Base-by-base conservation (phyloP, 2,797 vertebrate genomes). In the Rhynchonycteris naso region DNA sequence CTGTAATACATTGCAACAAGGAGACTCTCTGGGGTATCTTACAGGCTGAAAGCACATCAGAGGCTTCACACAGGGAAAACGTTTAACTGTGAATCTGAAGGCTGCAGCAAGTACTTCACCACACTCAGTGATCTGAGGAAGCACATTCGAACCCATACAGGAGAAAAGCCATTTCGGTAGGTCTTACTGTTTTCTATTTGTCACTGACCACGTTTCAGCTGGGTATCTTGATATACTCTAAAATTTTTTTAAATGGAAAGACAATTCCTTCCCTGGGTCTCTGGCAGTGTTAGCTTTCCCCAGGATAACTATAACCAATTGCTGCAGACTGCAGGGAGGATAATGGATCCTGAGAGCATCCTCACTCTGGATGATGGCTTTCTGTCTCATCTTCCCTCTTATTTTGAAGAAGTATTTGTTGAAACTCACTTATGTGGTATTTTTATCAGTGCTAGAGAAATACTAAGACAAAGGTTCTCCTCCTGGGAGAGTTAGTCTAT, bases 21-120 rank as follows among this genome's bases (percentile, higher is more conserved):
- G 84, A 50, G 50, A n/a, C 19, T 83, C 85, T 96, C 75, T 92
- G 69, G 28, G 9, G 0, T 96, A 6, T 84, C 72, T 97, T 97
- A 87, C 98, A 99, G 99, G 98, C 98, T 99, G 97, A 99, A 99
- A 99, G 99, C 99, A 98, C 99, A 99, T 98, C 99, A 99, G 98
- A 99, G 99, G 98, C 99, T 99, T 98, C 99, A 99, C 98, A 99
- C 99, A 91, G 99, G 99, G 97, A 99, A 99, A 98, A 99, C 99
- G 0, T 99, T 99, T 98, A 99, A 99, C 99, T 99, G 99, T 99
- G 99, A 99, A 98, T 99, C 99, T 4, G 99, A 99, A 98, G 99
- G 99, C 98, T 99, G 99, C 99, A 99, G 99, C 97, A 99, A 99
- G 98, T 99, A 99, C 99, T 99, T 99, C 98, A 99, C 99, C 91